Percentiles rank a stretch among this genome's conserved stretches.
These are phyloP conservation scores for Rutilus rutilus DNA, from an alignment of 2,113 vertebrate genomes.

Conservation along the genomic window DNA sequence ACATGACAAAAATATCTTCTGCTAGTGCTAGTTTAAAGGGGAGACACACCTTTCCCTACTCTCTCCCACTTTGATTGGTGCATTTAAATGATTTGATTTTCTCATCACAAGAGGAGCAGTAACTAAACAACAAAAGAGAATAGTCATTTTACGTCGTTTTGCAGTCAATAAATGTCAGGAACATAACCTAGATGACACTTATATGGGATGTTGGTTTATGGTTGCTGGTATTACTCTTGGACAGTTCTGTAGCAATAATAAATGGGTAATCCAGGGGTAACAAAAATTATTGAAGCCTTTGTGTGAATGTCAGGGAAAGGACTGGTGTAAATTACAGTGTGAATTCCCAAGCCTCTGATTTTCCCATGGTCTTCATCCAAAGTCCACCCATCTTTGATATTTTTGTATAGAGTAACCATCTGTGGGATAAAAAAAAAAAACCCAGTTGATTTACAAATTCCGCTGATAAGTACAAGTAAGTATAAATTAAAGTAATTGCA, in stretches of 20 bases:
- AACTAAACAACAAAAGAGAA: neutral
- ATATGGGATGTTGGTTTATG: constrained; percentile 27
- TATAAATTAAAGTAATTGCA: neutral
- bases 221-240: constrained; percentile 42
- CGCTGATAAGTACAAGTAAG: neutral
- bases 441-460: neutral
- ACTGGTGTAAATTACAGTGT: constrained; percentile 46
- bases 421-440: neutral
- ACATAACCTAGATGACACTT: constrained; percentile 1
- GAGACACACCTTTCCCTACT: neutral
- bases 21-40: neutral
- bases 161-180: constrained; percentile 23
- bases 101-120: neutral
- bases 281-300: neutral
- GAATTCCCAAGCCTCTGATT: constrained; percentile 36
- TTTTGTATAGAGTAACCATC: constrained; percentile 37
- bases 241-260: neutral
- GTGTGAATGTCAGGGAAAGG: neutral
- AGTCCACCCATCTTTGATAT: constrained; percentile 38
- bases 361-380: constrained; percentile 36
- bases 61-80: neutral
- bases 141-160: neutral
- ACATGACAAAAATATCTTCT: neutral
- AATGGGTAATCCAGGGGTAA: neutral
- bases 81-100: neutral